phyloP scores from a whole-genome alignment of 2,888 invertebrate genomes.

The Pasiphila rectangulata region DNA sequence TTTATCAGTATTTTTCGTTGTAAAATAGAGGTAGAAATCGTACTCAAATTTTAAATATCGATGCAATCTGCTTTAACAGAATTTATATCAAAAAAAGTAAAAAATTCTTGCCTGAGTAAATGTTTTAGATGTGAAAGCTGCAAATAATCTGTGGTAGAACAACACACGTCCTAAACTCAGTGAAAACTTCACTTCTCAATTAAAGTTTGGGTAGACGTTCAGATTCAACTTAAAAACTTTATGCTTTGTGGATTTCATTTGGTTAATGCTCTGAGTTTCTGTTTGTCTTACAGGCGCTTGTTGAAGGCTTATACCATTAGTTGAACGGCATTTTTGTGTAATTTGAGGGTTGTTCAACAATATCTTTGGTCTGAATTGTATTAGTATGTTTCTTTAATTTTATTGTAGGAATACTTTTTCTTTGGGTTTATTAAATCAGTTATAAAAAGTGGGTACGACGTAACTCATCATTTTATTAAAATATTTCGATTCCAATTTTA shows the following conservation, averaged over 20 bases:
- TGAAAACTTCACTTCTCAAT: conserved; percentile 40
- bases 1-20: too few relatives aligned
- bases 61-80: too few relatives aligned
- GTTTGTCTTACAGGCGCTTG: conserved; percentile 9
- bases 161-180: conserved; percentile 41
- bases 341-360: neutral
- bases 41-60: too few relatives aligned
- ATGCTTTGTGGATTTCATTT: conserved; percentile 25
- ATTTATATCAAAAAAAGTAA: too few relatives aligned
- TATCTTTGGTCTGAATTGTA: neutral
- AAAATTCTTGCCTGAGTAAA: too few relatives aligned
- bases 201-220: conserved; percentile 32
- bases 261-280: conserved; percentile 25
- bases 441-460: too few relatives aligned
- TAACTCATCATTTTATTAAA: too few relatives aligned
- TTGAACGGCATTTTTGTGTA: neutral
- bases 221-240: conserved; percentile 33
- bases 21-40: too few relatives aligned
- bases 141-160: conserved; percentile 25
- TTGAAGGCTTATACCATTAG: neutral
- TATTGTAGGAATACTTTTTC: neutral
- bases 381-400: conserved; percentile 1
- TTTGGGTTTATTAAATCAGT: too few relatives aligned
- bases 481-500: too few relatives aligned
- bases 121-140: neutral